These are phyloP conservation scores for Lacerta bilineata DNA, from an alignment of 2,797 vertebrate species.

Conservation along the genomic window DNA sequence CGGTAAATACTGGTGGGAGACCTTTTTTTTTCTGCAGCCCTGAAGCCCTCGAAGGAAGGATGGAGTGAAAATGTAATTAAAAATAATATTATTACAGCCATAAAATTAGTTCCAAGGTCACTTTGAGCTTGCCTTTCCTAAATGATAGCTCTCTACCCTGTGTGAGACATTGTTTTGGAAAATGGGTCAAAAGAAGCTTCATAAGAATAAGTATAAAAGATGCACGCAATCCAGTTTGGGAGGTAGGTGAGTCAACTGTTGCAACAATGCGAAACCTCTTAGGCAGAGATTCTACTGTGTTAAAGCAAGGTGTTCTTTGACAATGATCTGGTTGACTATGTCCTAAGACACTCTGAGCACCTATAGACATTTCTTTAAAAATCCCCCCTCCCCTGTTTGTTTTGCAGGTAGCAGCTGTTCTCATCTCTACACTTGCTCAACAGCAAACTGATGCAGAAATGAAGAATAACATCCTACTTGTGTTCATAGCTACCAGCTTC, in stretches of 20 bases:
- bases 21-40: not conserved
- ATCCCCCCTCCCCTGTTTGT: slow-evolving; percentile 47
- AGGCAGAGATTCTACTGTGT: not conserved
- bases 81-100: not conserved
- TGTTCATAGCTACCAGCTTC: slow-evolving; percentile 27
- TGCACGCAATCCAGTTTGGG: not conserved
- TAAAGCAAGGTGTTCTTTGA: not conserved
- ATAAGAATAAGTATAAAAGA: not conserved
- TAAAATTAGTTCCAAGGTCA: not conserved
- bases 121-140: not conserved
- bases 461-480: slow-evolving; percentile 29
- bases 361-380: slow-evolving; percentile 33
- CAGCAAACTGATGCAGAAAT: slow-evolving; percentile 9
- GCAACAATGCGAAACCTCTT: not conserved
- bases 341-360: not conserved
- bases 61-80: not conserved
- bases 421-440: slow-evolving; percentile 12
- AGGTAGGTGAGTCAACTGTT: not conserved
- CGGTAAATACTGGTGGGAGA: not conserved
- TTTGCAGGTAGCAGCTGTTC: slow-evolving; percentile 64
- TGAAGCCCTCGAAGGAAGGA: not conserved
- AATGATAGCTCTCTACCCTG: not conserved
- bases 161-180: not conserved
- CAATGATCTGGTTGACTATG: not conserved
- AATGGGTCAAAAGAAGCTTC: no score